Percentiles rank a stretch among this genome's conserved stretches.
Evolutionary conservation across 1,140 invertebrate species (phyloP).

Genomic region (Phenacoccus solenopsis): DNA sequence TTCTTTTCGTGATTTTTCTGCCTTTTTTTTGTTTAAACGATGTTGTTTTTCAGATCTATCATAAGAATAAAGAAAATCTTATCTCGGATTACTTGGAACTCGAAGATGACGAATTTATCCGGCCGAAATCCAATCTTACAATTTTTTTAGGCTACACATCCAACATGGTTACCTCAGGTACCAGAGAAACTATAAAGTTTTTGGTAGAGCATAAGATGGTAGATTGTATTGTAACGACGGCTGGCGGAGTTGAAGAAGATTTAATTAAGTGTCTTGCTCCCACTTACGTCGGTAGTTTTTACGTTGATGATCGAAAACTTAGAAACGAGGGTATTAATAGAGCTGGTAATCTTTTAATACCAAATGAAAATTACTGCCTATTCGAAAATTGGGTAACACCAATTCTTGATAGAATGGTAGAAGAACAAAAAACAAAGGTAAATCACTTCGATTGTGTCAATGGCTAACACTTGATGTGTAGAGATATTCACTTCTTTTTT

Average conservation of each 20-base stretch:
- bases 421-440: conserved; percentile 67
- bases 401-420: conserved; percentile 77
- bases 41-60: not conserved
- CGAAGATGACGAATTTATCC: conserved; percentile 68
- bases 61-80: not conserved
- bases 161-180: conserved; percentile 90
- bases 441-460: too few relatives aligned
- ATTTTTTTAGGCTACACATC: conserved; percentile 98
- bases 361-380: conserved; percentile 96
- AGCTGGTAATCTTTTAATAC: conserved; percentile 94
- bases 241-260: conserved; percentile 97
- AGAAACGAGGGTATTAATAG: conserved; percentile 86
- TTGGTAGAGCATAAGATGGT: conserved; percentile 82
- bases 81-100: conserved; percentile 50
- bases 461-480: too few relatives aligned
- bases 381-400: conserved; percentile 99
- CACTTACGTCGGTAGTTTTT: conserved; percentile 85
- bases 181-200: conserved; percentile 82
- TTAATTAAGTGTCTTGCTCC: conserved; percentile 96
- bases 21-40: too few relatives aligned
- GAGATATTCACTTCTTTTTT: too few relatives aligned
- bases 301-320: conserved; percentile 61
- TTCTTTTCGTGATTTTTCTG: too few relatives aligned
- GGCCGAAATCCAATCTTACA: conserved; percentile 69
- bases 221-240: conserved; percentile 94